These are phyloP conservation scores for Peromyscus attwateri DNA, from an alignment of 2,797 vertebrate species.

Conservation along the genomic window DNA sequence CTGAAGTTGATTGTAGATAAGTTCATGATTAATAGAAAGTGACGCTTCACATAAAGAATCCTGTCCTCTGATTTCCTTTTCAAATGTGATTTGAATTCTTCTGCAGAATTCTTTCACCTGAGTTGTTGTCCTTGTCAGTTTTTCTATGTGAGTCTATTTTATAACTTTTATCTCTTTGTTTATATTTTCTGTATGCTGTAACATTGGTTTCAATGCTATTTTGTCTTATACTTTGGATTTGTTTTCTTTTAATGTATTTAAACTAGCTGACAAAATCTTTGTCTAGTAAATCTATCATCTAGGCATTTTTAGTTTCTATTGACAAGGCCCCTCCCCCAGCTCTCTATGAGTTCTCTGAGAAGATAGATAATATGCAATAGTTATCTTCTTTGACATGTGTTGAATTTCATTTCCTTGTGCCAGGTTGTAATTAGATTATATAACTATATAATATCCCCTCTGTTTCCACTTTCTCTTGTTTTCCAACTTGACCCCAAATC, in stretches of 20 bases:
- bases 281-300: conserved; percentile 32
- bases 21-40: not conserved
- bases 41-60: not conserved
- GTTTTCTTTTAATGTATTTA: conserved; percentile 17
- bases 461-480: conserved; percentile 12
- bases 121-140: conserved; percentile 3
- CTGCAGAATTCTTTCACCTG: not conserved
- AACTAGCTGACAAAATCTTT: conserved; percentile 42
- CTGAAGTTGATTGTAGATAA: not conserved
- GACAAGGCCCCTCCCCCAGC: not conserved
- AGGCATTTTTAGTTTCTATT: not conserved
- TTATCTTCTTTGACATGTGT: not conserved
- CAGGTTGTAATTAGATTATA: not conserved
- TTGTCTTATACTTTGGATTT: conserved; percentile 37
- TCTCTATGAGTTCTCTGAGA: not conserved
- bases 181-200: not conserved
- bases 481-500: not conserved
- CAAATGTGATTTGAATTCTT: not conserved
- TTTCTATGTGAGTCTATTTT: not conserved
- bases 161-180: not conserved
- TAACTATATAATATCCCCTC: not conserved
- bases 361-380: not conserved
- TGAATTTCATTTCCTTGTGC: not conserved
- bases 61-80: not conserved
- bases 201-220: not conserved